Evolutionary conservation across 2,113 vertebrate species (phyloP).

Genomic region (Ptyas mucosa): DNA sequence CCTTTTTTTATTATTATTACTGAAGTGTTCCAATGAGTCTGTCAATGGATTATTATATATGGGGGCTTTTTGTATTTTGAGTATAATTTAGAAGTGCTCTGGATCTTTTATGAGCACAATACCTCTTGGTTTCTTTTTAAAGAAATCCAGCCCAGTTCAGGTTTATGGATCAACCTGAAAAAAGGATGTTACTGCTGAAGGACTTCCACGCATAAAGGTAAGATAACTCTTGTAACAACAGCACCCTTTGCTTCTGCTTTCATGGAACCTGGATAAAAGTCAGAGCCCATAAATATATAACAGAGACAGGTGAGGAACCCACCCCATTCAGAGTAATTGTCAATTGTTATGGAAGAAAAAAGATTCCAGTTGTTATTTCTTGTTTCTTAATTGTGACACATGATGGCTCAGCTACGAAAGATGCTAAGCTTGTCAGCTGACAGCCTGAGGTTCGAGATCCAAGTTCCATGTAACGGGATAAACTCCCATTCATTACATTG

Average conservation of each 20-base stretch:
- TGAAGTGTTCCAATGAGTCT: background rate
- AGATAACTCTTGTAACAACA: background rate
- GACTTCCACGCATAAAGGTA: background rate
- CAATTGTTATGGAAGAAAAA: background rate
- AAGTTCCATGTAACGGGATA: background rate
- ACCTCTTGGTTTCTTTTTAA: background rate
- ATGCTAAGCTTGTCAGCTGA: background rate
- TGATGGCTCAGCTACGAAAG: background rate
- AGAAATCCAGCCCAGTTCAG: background rate
- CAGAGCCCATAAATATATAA: background rate
- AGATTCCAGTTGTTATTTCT: background rate
- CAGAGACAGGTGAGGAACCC: background rate
- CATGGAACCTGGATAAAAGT: background rate
- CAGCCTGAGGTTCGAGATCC: too few species aligned
- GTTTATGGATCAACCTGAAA: background rate
- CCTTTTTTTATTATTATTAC: background rate
- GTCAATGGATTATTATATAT: background rate
- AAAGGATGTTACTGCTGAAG: background rate
- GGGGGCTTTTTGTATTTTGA: background rate
- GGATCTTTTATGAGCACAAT: background rate
- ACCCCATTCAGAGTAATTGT: background rate
- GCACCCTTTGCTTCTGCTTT: background rate
- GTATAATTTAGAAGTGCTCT: background rate
- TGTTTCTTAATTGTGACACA: background rate
- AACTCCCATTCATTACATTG: background rate